Evolutionary conservation across 2,113 vertebrate genomes (phyloP), one percentile per base, ranked within the genome.

Genomic region (Onychostruthus taczanowskii): DNA sequence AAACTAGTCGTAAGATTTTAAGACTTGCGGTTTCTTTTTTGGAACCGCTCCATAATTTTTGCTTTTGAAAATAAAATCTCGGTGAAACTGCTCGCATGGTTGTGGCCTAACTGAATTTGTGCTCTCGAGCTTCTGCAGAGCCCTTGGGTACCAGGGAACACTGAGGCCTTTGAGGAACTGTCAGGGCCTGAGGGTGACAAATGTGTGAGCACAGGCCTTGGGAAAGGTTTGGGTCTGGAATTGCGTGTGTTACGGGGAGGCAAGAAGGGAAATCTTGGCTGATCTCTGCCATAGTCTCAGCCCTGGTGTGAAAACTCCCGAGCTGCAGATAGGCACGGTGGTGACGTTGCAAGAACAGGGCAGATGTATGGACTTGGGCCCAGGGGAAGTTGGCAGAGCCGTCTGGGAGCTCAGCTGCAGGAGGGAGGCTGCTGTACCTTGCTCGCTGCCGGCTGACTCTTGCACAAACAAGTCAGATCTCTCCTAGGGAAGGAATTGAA

Each of bases 21-120:
- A 95, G 89, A 78, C 87, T 68, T 64, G 91, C 0, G 58, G 77
- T 96, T 93, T 87, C 58, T 93, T 55, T 94, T 89, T 81, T 96
- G 94, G 91, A 93, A 7, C 2, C 1, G 49, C 73, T 74, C 83
- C 84, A 87, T 27, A 27, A n/a, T 64, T 93, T 93, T 89, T 50
- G n/a, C 63, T 74, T 90, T 53, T 49, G 68, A 72, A 85, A 89
- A 59, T 9, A 69, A 80, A 94, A 84, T 87, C 88, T 93, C 6
- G 0, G 75, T 53, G 89, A 80, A 96, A 73, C 92, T n/a, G 41
- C 59, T 90, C 4, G 1, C 43, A 35, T 44, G 84, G 77, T 35
- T 93, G 92, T 74, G 69, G 92, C 76, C 90, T 55, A 74, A 78
- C 86, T 93, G 85, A 80, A 75, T 84, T 56, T 77, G 83, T 59